Percentiles rank a stretch among this genome's conserved stretches.
Conservation (phyloP, 23 tunicate species). For the Oikopleura dioica region DNA sequence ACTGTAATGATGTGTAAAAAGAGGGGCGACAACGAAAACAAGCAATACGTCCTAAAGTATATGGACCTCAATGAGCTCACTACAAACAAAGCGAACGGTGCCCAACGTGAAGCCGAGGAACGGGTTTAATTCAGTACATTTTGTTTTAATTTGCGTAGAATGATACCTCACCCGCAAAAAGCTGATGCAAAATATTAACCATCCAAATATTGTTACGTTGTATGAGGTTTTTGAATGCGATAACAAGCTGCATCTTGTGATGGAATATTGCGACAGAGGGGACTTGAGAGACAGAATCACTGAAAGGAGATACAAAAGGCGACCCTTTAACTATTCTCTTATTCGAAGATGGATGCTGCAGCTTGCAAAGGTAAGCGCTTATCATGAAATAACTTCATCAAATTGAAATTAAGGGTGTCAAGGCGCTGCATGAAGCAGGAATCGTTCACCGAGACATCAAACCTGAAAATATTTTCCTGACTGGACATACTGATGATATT, state of each 20-base stretch:
- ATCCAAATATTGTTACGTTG: background rate
- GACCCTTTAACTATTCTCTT: too few species aligned
- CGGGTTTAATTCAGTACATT: too few species aligned
- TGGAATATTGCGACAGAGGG: background rate
- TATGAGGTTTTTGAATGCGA: background rate
- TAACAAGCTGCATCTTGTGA: background rate
- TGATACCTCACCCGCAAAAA: too few species aligned
- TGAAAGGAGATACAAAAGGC: background rate
- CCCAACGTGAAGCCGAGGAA: background rate
- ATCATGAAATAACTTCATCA: too few species aligned
- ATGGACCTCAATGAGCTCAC: background rate
- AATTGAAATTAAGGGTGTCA: background rate
- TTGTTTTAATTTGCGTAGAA: too few species aligned
- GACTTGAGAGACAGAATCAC: background rate
- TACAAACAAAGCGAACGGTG: background rate
- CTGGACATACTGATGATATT: background rate
- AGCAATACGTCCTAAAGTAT: background rate
- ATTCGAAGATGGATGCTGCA: too few species aligned
- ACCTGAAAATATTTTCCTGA: background rate
- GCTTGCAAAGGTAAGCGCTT: too few species aligned
- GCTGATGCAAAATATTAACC: background rate
- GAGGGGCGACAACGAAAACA: background rate
- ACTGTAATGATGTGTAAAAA: background rate
- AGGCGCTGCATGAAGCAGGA: background rate
- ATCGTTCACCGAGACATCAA: background rate